Evolutionary conservation across 1,140 invertebrate genomes (phyloP), one percentile per base, ranked within the genome.

Genomic region (Papilio machaon): DNA sequence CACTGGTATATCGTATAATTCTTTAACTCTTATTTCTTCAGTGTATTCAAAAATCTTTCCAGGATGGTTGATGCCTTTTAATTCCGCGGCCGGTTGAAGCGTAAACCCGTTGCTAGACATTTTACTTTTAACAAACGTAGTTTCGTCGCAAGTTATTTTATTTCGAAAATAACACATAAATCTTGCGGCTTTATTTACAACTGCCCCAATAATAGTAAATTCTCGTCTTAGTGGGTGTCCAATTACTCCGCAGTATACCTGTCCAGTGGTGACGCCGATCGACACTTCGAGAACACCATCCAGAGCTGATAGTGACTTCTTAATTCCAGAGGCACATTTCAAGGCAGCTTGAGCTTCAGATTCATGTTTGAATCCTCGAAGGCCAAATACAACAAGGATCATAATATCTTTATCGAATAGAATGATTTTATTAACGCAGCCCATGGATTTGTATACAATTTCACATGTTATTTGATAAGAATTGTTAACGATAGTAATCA

Each of bases 321-420:
- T 95, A 70, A 97, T 94, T 82, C 94, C 95, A 7, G 93, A 94
- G 4, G 96, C 96, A 88, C 96, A 97, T 87, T 95, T 96, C 8
- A 97, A 85, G 5, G 96, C 96, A 30, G 96, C 96, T 85, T 96
- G 96, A 35, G 96, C 96, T 88, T 97, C 97, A 46, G 96, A 94
- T 87, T 97, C 96, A 85, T 97, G 96, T 88, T 97, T 97, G 73
- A 96, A 96, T 2, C 97, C 97, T 60, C 96, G 94, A 17, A 97
- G 88, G 15, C 97, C 97, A 90, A 97, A 97, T 80, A 97, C 95
- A 9, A 97, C 96, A 17, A 97, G 94, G 83, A 97, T 97, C 95
- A 97, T 96, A 7, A 97, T 92, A 83, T 97, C 97, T 93, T 97
- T 97, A 87, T 97, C 97, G 90, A 97, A 97, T 2, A 97, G 88